Base-by-base conservation (phyloP, 2,113 vertebrate species). In the Hyperopisus bebe region DNA sequence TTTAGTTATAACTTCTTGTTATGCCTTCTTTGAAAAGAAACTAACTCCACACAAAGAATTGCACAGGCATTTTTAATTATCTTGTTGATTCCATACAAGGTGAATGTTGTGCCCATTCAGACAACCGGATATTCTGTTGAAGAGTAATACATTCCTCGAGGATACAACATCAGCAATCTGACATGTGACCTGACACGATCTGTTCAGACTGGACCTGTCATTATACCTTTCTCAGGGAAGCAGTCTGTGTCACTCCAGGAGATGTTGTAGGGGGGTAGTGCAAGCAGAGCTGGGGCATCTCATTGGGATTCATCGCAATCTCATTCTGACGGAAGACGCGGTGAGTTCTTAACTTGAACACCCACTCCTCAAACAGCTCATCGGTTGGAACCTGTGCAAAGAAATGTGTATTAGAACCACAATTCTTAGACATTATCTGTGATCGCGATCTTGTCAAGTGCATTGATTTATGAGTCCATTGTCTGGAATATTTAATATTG, bases 251-350 rank as follows among this genome's bases (percentile, higher is more conserved):
- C 88, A 94, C 91, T 13, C 94, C 94, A 39, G 97, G 91, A 0
- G 95, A 91, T 21, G 95, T 95, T 0, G 89, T 53, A 89, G 95
- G 90, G 0, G 95, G 89, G 15, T 96, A 89, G 19, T 91, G 94
- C 17, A 97, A 93, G 93, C 96, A 96, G 93, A 97, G 97, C 88
- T 96, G 96, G 48, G 94, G 96, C 84, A 93, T 91, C 0, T 99
- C 97, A 0, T 96, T 96, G 19, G 98, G 97, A 92, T 97, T 98
- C 95, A 96, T 97, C 90, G 98, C 95, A 3, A 99, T 99, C 94
- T 99, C 98, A 0, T 98, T 99, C 94, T 99, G 98, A 15, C 98
- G 97, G 90, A 97, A 99, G 91, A 98, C 94, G 1, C 98, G 95
- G 92, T 99, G 98, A 87, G 97, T 95, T 27, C 98, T 97, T 88